Evolutionary conservation across 1,140 invertebrate genomes (phyloP).

Genomic region (Cotesia chilonis): DNA sequence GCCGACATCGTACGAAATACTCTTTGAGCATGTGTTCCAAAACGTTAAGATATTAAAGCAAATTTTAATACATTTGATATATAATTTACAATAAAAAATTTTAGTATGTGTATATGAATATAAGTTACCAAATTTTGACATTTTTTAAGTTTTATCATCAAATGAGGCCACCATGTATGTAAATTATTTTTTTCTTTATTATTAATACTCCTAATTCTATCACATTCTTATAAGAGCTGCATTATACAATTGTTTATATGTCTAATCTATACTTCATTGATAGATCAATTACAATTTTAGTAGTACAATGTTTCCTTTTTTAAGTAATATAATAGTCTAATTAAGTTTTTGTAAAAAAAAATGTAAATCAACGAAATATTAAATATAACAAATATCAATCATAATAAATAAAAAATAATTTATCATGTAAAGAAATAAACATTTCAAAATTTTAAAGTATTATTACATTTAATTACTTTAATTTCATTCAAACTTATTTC

Average conservation of each 20-base stretch:
- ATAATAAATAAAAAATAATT: too few species aligned
- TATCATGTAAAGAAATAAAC: too few species aligned
- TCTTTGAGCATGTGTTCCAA: too few species aligned
- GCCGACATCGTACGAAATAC: too few species aligned
- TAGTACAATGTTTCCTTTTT: background rate
- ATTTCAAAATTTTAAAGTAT: too few species aligned
- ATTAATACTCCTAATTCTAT: conserved; percentile 37
- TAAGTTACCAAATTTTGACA: conserved; percentile 28
- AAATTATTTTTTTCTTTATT: conserved; percentile 23
- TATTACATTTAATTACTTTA: too few species aligned
- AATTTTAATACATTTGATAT: conserved; percentile 24
- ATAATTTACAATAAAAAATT: conserved; percentile 36
- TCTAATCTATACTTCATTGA: conserved; percentile 30
- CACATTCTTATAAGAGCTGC: conserved; percentile 38
- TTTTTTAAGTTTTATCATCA: too few species aligned
- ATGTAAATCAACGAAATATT: too few species aligned
- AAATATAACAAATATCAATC: too few species aligned
- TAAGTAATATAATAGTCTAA: too few species aligned
- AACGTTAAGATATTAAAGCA: background rate
- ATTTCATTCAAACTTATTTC: too few species aligned
- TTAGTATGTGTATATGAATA: background rate
- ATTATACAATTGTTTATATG: conserved; percentile 31
- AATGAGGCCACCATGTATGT: conserved; percentile 1
- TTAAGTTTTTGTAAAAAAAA: too few species aligned
- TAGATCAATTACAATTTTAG: conserved; percentile 28